A percentile compares a stretch with the other conserved stretches of the same genome.
Conservation (phyloP, 2,797 vertebrate species). For the Galagoides demidoff region DNA sequence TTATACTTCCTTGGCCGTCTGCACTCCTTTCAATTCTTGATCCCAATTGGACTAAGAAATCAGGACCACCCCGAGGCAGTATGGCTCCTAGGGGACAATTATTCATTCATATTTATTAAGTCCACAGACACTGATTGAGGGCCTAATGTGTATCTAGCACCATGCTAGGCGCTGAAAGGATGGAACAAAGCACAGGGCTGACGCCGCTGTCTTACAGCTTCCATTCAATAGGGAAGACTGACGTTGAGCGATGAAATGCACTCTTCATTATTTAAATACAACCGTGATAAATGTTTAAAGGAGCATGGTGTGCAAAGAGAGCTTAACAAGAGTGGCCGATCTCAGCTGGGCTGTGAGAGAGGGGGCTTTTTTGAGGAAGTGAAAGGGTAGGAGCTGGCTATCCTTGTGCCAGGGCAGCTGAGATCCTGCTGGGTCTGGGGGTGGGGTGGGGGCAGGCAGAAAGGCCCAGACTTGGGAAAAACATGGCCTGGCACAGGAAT, state of each 20-base stretch:
- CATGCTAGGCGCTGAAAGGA: not conserved
- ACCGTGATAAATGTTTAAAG: conserved; percentile 2
- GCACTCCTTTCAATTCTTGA: conserved; percentile 23
- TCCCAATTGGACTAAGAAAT: conserved; percentile 37
- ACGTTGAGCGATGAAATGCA: not conserved
- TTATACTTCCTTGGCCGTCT: conserved; percentile 43
- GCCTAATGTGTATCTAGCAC: not conserved
- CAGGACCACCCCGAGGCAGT: conserved; percentile 8
- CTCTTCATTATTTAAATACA: not conserved
- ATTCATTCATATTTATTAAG: conserved; percentile 35
- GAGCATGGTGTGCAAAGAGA: not conserved
- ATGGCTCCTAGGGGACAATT: conserved; percentile 26
- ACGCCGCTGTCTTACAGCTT: not conserved
- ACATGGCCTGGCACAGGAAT: not conserved
- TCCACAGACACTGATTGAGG: not conserved
- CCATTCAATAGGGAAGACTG: not conserved
- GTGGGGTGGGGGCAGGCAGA: not conserved
- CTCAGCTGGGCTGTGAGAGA: not conserved
- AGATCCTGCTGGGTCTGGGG: not conserved
- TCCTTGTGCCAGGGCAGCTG: not conserved
- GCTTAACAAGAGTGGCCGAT: not conserved
- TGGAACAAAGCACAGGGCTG: not conserved
- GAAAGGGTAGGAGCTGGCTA: not conserved
- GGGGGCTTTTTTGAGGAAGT: not conserved
- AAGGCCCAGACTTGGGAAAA: not conserved